These are phyloP conservation scores for Crotophaga sulcirostris DNA, from an alignment of 2,113 vertebrate species.

Conservation along the genomic window DNA sequence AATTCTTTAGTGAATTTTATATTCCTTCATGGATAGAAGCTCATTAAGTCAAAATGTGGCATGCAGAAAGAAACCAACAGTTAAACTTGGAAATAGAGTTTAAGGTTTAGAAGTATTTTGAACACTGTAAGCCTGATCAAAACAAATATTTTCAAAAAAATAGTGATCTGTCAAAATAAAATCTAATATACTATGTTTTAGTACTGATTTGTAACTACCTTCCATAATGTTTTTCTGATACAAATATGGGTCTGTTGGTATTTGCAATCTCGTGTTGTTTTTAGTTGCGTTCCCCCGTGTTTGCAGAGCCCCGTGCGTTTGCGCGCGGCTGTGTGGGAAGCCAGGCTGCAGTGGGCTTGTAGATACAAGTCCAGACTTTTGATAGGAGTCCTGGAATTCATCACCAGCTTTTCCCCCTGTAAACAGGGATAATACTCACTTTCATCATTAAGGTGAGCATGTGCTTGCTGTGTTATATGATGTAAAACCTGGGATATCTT, in stretches of 20 bases:
- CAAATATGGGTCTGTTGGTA: neutral
- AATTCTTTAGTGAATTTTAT: neutral
- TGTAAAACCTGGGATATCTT: neutral
- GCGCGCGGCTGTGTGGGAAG: neutral
- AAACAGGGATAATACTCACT: neutral
- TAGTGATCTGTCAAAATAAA: neutral
- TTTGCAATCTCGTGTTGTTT: rapidly evolving
- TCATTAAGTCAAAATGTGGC: neutral
- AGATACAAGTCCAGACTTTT: neutral
- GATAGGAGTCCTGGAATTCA: neutral
- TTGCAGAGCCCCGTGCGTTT: neutral
- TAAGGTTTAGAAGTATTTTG: neutral
- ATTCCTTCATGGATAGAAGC: neutral
- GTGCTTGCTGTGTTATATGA: neutral
- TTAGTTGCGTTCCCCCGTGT: neutral
- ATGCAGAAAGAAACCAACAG: neutral
- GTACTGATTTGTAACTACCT: neutral
- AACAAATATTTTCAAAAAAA: neutral
- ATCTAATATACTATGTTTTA: rapidly evolving
- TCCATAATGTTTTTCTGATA: rapidly evolving
- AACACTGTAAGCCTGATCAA: neutral
- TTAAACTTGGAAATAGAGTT: neutral
- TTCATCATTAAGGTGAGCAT: neutral
- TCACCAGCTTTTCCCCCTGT: neutral
- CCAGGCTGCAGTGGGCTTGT: neutral